Base-by-base conservation (phyloP, 2,888 invertebrate genomes). In the Lasioglossum leucozonium region DNA sequence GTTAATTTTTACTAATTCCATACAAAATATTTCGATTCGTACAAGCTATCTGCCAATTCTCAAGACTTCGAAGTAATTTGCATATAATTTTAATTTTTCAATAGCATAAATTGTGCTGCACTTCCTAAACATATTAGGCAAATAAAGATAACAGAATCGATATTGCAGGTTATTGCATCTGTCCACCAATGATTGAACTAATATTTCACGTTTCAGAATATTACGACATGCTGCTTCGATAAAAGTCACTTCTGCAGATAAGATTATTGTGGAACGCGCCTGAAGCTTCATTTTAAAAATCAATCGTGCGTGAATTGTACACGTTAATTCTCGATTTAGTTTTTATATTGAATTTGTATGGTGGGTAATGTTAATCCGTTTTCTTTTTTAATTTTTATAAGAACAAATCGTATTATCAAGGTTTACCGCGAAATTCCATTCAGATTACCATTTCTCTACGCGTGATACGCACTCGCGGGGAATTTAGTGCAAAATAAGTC, bases 401-500 rank as follows among this genome's bases (percentile, higher is more conserved):
- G 30, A 30, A 30, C n/a, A 30, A 30, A 30, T 30, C 18, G 30
- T 30, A 62, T 18, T 62, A 62, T 62, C 30, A 18, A 62, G 62
- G 6, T 18, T 62, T 62, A 62, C 62, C 16, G 2, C 22, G 13
- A n/a, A 30, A 44, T 22, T 44, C 22, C 58, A 16, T 18, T 47
- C 34, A 37, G 67, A 67, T 67, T 67, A 37, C 40, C 22, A 37
- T 37, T 69, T 69, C 18, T 37, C 34, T 67, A 37, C 18, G 65
- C 44, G 30, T 10, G 72, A 44, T 30, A 72, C 72, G 72, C 44
- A 26, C 26, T 44, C 72, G 44, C 65, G 65, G 30, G 6, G 30
- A 30, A 72, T 72, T 71, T 72, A 72, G n/a, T 30, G 26, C 44
- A 30, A 72, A 72, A 72, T 72, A 44, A 72, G 44, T 47, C 30